Base-by-base conservation (phyloP, 2,888 invertebrate species). In the Stenurella melanura region DNA sequence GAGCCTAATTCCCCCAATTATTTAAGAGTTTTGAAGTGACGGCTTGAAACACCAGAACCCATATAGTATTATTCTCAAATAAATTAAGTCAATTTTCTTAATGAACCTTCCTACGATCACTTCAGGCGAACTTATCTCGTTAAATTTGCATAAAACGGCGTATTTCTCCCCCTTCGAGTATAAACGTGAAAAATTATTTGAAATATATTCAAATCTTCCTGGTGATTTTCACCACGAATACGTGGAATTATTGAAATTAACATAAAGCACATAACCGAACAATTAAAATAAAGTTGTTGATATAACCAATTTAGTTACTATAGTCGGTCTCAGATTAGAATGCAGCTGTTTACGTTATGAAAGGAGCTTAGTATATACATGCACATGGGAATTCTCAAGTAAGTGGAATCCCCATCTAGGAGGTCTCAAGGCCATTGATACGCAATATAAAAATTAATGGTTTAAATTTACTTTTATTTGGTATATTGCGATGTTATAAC, bases 71-170 rank as follows among this genome's bases (percentile, higher is more conserved):
- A 70, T 70, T 70, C 70, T 70, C 70, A 67, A 73, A 73, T 67
- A 73, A 73, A 73, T 60, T 50, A 67, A 73, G 73, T 67, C 66
- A 73, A 73, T 73, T 73, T 67, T 67, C 73, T 73, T 73, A 73
- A 73, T 67, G 73, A 73, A 67, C 73, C 60, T 64, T 64, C 64
- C 34, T 57, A 42, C 67, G 66, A 73, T 73, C 60, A 73, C 73
- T 73, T 73, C 67, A 17, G 60, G 67, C 66, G 67, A 73, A 73
- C 67, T 73, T 73, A 73, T 50, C 73, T 73, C 73, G 73, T 73
- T 73, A 73, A 73, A 73, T 73, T 73, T 73, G 60, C 73, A 73
- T 73, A 67, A 66, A 67, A 73, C 73, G 42, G 18, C 50, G 70
- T 21, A 42, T 57, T 70, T 34, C n/a, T 58, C 57, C 60, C 70